Evolutionary conservation across 2,888 invertebrate genomes (phyloP).

Genomic region (Alsophila aescularia): DNA sequence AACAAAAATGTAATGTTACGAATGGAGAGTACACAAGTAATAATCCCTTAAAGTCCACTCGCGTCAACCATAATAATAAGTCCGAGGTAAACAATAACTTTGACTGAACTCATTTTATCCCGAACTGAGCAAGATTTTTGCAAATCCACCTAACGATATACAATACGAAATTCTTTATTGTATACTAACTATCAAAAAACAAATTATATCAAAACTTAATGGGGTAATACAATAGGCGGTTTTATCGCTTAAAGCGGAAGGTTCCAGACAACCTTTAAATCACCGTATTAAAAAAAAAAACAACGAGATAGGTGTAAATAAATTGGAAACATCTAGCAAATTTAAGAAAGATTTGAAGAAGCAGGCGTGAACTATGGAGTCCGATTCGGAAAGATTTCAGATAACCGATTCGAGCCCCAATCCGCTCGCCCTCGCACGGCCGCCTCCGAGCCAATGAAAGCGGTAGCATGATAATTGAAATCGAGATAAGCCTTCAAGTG

Average conservation of each 20-base stretch:
- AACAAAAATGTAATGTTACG: constrained; percentile 38
- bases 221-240: no score
- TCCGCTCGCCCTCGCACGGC: constrained; percentile 60
- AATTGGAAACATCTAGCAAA: background rate
- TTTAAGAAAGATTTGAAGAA: constrained; percentile 37
- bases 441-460: constrained; percentile 73
- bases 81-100: no score
- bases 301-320: background rate
- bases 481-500: constrained; percentile 81
- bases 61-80: no score
- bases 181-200: no score
- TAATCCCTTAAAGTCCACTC: no score
- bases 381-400: constrained; percentile 74
- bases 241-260: no score
- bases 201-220: no score
- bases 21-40: background rate
- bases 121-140: no score
- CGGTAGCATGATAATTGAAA: constrained; percentile 81
- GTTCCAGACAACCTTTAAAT: no score
- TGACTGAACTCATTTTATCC: no score
- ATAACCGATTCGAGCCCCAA: constrained; percentile 72
- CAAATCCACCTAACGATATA: background rate
- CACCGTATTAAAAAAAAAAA: background rate
- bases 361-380: constrained; percentile 66
- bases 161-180: no score